Percentiles rank a stretch among this genome's conserved stretches.
Conservation (phyloP, 2,888 invertebrate genomes). For the Cheilosia impressa region DNA sequence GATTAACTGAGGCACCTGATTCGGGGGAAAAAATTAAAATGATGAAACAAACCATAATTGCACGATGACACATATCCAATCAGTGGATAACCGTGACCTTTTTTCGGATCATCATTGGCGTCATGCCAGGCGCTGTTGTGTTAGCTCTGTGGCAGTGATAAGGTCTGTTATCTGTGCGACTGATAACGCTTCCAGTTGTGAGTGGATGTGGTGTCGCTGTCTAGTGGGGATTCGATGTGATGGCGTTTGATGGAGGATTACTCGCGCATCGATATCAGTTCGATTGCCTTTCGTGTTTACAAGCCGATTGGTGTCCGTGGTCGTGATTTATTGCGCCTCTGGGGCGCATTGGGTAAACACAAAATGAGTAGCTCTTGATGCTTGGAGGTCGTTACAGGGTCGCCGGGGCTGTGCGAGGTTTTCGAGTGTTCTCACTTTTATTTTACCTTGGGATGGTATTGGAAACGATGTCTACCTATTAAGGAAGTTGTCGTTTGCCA, state of each 20-base stretch:
- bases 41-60: not conserved
- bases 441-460: too few relatives aligned
- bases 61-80: slow-evolving; percentile 20
- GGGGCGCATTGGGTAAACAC: not conserved
- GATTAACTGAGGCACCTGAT: slow-evolving; percentile 51
- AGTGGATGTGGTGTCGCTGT: not conserved
- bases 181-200: not conserved
- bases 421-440: not conserved
- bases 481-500: too few relatives aligned
- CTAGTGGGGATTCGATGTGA: not conserved
- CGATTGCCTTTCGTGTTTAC: slow-evolving; percentile 34
- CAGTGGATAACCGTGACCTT: slow-evolving; percentile 34
- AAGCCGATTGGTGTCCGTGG: slow-evolving; percentile 5
- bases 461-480: too few relatives aligned
- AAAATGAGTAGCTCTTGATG: not conserved
- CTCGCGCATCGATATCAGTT: slow-evolving; percentile 34
- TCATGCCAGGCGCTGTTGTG: slow-evolving; percentile 1
- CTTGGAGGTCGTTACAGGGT: not conserved
- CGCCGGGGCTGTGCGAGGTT: not conserved
- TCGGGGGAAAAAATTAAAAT: not conserved
- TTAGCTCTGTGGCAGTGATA: not conserved
- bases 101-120: slow-evolving; percentile 5
- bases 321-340: slow-evolving; percentile 24
- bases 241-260: slow-evolving; percentile 1
- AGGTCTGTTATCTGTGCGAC: slow-evolving; percentile 2